Evolutionary conservation across 2,797 vertebrate species (phyloP), one percentile per base, ranked within the genome.

Genomic region (Pachyuromys duprasi): DNA sequence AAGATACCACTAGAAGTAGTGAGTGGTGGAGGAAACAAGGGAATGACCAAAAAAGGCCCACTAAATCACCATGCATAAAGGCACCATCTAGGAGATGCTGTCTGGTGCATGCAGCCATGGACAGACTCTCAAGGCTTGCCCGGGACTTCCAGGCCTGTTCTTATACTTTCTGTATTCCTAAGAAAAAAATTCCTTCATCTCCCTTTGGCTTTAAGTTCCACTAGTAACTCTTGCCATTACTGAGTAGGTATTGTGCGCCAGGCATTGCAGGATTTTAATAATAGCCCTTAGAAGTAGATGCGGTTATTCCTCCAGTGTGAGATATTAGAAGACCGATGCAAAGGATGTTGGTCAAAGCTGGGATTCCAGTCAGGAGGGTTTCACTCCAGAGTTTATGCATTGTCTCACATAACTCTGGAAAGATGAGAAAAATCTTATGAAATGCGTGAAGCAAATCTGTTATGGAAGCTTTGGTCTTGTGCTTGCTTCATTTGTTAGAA

Each of bases 21-120:
- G 76, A 95, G 80, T 12, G 8, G 63, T n/a, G 31, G n/a, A 55
- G 55, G 67, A 87, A 94, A 94, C 88, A 90, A 93, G 87, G 86
- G 81, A 79, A 79, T 0, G 0, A 45, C 12, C 42, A 15, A 42
- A 55, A 60, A 94, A 79, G 80, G 89, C 92, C 97, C 89, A 94
- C 62, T 96, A 92, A 75, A 9, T 95, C 94, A 90, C 67, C 63
- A 45, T 75, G 13, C 83, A 70, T n/a, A 72, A 80, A 79, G 0
- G 1, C 3, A 11, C 82, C 15, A n/a, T 83, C 78, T 2, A 8
- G 62, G 39, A 36, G 63, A 83, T 82, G 57, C 49, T 90, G 95
- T 95, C 96, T 95, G 63, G 53, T 62, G 76, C 80, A 86, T 83
- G 90, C 63, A 96, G 95, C 91, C 96, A 90, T 96, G 78, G 57